A percentile compares a stretch with the other conserved stretches of the same genome.
Conservation (phyloP, 1,140 invertebrate species). For the Pectinophora gossypiella region DNA sequence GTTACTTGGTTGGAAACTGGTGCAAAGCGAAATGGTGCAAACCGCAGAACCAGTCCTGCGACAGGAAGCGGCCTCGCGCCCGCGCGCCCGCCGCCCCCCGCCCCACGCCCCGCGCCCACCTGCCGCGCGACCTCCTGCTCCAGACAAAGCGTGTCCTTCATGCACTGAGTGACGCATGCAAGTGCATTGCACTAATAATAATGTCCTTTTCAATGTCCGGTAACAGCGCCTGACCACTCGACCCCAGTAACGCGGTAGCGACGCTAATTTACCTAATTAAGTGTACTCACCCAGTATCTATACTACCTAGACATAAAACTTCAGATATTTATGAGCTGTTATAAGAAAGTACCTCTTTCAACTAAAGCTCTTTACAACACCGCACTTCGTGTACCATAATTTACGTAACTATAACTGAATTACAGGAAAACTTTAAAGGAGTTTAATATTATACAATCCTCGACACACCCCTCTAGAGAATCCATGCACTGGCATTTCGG, state of each 20-base stretch:
- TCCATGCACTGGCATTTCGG: too few relatives aligned
- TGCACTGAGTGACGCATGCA: conserved; percentile 64
- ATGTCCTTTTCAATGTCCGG: conserved; percentile 4
- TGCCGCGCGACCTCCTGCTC: conserved; percentile 52
- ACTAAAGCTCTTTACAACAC: too few relatives aligned
- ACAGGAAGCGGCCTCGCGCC: conserved; percentile 65
- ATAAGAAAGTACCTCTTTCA: too few relatives aligned
- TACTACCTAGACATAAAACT: too few relatives aligned
- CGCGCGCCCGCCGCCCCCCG: conserved; percentile 18
- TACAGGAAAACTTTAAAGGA: too few relatives aligned
- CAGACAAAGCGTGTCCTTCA: conserved; percentile 70
- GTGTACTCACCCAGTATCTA: background rate
- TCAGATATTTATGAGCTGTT: too few relatives aligned
- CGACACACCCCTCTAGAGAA: too few relatives aligned
- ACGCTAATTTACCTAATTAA: conserved; percentile 5
- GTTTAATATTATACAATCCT: too few relatives aligned
- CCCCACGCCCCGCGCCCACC: conserved; percentile 18
- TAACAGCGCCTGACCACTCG: background rate
- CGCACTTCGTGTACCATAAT: too few relatives aligned
- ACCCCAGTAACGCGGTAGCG: conserved; percentile 14
- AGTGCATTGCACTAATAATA: conserved; percentile 51
- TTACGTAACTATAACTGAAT: too few relatives aligned
- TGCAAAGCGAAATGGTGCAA: conserved; percentile 67
- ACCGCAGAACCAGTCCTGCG: conserved; percentile 66
- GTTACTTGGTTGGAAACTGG: conserved; percentile 60